Evolutionary conservation across 2,113 vertebrate genomes (phyloP).

Genomic region (Vimba vimba): DNA sequence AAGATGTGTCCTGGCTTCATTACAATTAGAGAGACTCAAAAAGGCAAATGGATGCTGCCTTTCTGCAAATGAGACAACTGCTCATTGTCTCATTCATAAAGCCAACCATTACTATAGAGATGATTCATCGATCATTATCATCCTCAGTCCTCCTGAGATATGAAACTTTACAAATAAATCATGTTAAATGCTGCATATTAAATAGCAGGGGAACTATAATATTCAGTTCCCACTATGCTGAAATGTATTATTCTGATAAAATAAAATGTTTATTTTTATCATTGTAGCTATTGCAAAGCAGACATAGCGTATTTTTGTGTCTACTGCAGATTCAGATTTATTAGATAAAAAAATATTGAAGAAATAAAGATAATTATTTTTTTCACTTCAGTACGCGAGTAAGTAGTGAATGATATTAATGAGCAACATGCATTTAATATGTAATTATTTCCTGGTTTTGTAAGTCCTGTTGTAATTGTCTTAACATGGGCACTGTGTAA

Average conservation of each 20-base stretch:
- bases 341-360: background rate
- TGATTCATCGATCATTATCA: constrained; percentile 3
- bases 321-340: background rate
- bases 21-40: background rate
- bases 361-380: background rate
- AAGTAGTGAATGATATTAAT: background rate
- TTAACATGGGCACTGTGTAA: background rate
- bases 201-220: constrained; percentile 1
- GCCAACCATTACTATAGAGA: background rate
- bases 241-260: background rate
- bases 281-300: background rate
- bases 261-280: background rate
- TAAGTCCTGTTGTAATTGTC: background rate
- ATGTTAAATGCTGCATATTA: constrained; percentile 4
- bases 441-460: background rate
- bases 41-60: background rate
- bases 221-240: background rate
- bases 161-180: constrained; percentile 12
- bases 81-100: background rate
- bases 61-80: background rate
- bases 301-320: background rate
- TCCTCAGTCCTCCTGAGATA: background rate
- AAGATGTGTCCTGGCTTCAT: background rate
- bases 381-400: background rate
- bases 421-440: background rate